A percentile compares a stretch with the other conserved stretches of the same genome.
phyloP scores from a whole-genome alignment of 2,888 invertebrate genomes.

The Philonicus albiceps region DNA sequence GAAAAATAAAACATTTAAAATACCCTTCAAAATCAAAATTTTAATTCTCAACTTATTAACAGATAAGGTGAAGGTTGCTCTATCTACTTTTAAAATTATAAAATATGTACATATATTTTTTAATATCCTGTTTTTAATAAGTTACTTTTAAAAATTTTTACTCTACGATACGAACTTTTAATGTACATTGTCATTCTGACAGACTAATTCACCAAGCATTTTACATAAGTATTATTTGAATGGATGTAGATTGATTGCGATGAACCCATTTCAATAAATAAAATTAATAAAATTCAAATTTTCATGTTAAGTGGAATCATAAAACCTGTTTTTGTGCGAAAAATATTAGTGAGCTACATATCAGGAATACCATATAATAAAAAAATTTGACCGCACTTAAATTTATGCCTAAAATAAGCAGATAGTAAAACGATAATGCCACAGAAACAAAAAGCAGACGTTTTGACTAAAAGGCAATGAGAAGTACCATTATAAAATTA shows the following conservation, averaged over 20 bases:
- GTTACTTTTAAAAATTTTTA: too few relatives aligned
- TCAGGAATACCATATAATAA: neutral
- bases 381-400: neutral
- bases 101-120: neutral
- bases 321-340: neutral
- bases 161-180: too few relatives aligned
- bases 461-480: neutral
- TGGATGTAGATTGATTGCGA: neutral
- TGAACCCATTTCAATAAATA: neutral
- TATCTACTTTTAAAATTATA: neutral
- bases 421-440: neutral
- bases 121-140: neutral
- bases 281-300: neutral
- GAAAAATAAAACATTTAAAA: neutral
- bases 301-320: neutral
- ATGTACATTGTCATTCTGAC: too few relatives aligned
- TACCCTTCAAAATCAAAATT: too few relatives aligned
- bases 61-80: neutral
- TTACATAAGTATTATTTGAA: too few relatives aligned
- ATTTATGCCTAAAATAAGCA: neutral
- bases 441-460: neutral
- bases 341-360: neutral
- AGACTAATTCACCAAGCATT: too few relatives aligned
- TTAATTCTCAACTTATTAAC: too few relatives aligned
- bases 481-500: neutral